Evolutionary conservation across 2,797 vertebrate species (phyloP), one percentile per base, ranked within the genome.

Genomic region (Champsocephalus gunnari): DNA sequence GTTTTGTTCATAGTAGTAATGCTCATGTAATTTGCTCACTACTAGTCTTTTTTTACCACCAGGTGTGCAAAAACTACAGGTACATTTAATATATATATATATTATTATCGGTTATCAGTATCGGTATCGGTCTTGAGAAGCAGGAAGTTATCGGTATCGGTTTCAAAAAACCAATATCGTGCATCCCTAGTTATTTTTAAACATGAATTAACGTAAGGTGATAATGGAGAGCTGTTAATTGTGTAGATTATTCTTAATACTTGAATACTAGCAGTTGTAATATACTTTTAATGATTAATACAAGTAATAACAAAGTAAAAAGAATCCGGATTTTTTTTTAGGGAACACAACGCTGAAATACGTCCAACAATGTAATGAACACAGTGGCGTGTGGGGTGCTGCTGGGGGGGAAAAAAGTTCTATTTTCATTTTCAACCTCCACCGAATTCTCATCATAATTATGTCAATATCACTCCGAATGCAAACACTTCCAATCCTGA

Each of bases 401-500:
- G 67, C 71, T 64, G 71, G 32, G 32, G 58, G 41, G 19, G 80
- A 72, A 67, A 82, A 75, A 80, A 64, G 41, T 47, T 76, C 32
- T 83, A 76, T 87, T 88, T 86, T 87, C 82, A 77, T 85, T 91
- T 90, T 88, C 88, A 93, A 90, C 88, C 91, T 92, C 87, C 87
- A 89, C 89, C 88, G 88, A 93, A 91, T 93, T 93, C 89, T 87
- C 91, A 92, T 92, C 88, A 93, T 93, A 90, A 92, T 93, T 85
- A 88, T 92, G 90, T 93, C 91, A 92, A 89, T 92, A 94, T 91
- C 80, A 87, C 86, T 88, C 86, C 84, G 63, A 86, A 92, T 83
- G 87, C 90, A 92, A 93, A 94, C 91, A 84, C 82, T 92, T 89
- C 83, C 85, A 86, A 88, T 86, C 89, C 87, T 88, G 88, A 89